Evolutionary conservation across 2,113 vertebrate genomes (phyloP).

Genomic region (Poicephalus gulielmi): DNA sequence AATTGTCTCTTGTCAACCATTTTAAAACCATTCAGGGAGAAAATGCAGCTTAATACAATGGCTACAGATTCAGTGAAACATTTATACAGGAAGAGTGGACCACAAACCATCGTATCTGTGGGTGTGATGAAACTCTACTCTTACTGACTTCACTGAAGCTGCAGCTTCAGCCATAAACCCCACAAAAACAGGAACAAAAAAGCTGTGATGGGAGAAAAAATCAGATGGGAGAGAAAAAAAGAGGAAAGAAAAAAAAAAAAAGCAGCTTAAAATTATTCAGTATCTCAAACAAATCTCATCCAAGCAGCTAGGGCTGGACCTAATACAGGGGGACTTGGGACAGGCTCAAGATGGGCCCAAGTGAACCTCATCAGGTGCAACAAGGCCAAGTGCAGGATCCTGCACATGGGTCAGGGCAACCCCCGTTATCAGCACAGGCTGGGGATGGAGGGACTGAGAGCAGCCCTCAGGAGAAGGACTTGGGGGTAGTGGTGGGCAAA

Average conservation of each 20-base stretch:
- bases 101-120: neutral
- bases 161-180: neutral
- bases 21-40: neutral
- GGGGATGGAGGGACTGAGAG: neutral
- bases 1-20: neutral
- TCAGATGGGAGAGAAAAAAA: neutral
- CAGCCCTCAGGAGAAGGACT: neutral
- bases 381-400: neutral
- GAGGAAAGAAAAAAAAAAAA: accelerated
- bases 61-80: neutral
- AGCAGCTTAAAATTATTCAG: neutral
- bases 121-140: neutral
- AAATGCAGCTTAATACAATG: neutral
- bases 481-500: neutral
- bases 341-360: neutral
- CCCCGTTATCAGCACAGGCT: neutral
- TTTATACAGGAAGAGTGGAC: neutral
- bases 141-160: neutral
- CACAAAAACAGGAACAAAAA: neutral
- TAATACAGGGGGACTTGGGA: neutral
- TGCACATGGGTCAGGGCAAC: neutral
- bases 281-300: neutral
- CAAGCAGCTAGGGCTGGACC: neutral
- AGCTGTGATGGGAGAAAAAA: neutral
- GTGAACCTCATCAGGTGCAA: neutral